Base-by-base conservation (phyloP, 2,113 vertebrate genomes). In the Tragulus kanchil region DNA sequence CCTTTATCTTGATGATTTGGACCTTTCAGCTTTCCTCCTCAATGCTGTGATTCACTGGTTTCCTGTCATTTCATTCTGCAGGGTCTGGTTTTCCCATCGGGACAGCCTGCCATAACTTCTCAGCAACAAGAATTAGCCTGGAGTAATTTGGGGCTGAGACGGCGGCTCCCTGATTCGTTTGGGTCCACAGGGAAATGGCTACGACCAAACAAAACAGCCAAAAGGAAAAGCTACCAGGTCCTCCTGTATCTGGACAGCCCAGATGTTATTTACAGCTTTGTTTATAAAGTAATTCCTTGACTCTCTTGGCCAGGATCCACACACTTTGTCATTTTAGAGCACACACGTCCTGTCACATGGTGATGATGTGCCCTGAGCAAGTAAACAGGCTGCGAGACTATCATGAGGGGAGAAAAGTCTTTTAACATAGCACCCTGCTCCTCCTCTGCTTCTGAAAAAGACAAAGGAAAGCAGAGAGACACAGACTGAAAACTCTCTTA, bases 331-430 rank as follows among this genome's bases (percentile, higher is more conserved):
- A 98, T 97, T 97, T 97, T 93, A 93, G 98, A 98, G 98, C 98
- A 98, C 98, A 98, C 98, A 98, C 98, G 98, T 99, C 99, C 99
- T 99, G 98, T 99, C 98, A 99, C 99, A 97, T 99, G 98, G 98
- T 95, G 94, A 97, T 95, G 97, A 89, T 98, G 95, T 97, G 97
- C 97, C 97, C 97, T 96, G 97, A 98, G 96, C 86, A 42, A 98
- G 98, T 99, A 99, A 99, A 99, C 98, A 98, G 95, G 93, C 85
- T 86, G 98, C 75, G 98, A 98, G 98, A 98, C 97, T 96, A 98
- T 98, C 98, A 98, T 97, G 98, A 98, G 98, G 96, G 85, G 87
- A 97, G 96, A 96, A 87, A 94, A 92, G 77, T 54, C 62, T 88
- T 84, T 95, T 77, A 92, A 77, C 58, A 56, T 50, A 93, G 62